Percentiles rank a stretch among this genome's conserved stretches.
Conservation (phyloP, 1,140 invertebrate species). For the Drosophila tani region DNA sequence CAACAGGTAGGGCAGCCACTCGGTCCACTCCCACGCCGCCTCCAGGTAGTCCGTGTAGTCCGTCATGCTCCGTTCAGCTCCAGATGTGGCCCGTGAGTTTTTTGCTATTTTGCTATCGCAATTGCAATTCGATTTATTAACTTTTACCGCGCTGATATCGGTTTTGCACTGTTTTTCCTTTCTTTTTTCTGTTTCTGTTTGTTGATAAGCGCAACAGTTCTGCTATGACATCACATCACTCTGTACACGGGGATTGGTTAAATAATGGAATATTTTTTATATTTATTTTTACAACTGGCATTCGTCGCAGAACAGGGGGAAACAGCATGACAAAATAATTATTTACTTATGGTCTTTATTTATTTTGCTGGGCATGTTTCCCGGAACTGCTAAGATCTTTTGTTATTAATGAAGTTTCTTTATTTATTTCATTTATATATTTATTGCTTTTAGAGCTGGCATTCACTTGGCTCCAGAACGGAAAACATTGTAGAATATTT, state of each 20-base stretch:
- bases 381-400: slow-evolving; percentile 10
- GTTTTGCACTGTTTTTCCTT: slow-evolving; percentile 23
- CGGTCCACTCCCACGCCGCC: slow-evolving; percentile 52
- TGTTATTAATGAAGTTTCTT: background rate
- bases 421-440: background rate
- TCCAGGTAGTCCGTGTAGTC: slow-evolving; percentile 69
- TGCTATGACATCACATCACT: slow-evolving; percentile 63
- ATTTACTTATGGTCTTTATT: slow-evolving; percentile 15
- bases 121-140: slow-evolving; percentile 56
- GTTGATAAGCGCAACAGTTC: slow-evolving; percentile 57
- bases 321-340: slow-evolving; percentile 25
- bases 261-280: slow-evolving; percentile 34
- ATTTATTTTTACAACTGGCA: slow-evolving; percentile 21
- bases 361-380: slow-evolving; percentile 2
- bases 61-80: slow-evolving; percentile 13
- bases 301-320: slow-evolving; percentile 8
- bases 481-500: slow-evolving; percentile 20
- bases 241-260: slow-evolving; percentile 42
- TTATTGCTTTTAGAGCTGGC: slow-evolving; percentile 10
- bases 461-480: background rate
- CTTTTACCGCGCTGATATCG: slow-evolving; percentile 43
- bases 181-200: slow-evolving; percentile 5
- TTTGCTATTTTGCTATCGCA: slow-evolving; percentile 42
- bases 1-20: slow-evolving; percentile 65
- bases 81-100: background rate